Percentiles rank a stretch among this genome's conserved stretches.
These are phyloP conservation scores for Ennomos erosarius DNA, from an alignment of 2,888 invertebrate genomes.

Conservation along the genomic window DNA sequence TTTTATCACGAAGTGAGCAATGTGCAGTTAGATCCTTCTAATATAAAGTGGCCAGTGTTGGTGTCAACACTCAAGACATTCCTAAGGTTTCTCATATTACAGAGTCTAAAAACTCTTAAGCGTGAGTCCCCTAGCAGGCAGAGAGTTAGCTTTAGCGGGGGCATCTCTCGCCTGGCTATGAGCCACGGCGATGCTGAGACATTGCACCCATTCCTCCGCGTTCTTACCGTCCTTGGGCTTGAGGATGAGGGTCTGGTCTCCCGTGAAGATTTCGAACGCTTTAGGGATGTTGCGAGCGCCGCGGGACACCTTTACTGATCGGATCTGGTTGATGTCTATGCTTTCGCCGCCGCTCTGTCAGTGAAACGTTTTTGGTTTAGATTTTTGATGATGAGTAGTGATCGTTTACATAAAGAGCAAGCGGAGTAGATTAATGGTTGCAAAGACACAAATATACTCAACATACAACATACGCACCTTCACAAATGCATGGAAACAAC, in stretches of 20 bases:
- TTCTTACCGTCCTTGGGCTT: slow-evolving; percentile 98
- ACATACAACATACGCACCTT: too few relatives aligned
- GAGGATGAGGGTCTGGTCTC: slow-evolving; percentile 95
- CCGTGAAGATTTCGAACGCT: slow-evolving; percentile 98
- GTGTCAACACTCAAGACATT: too few relatives aligned
- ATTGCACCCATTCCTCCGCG: slow-evolving; percentile 98
- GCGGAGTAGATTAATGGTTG: too few relatives aligned
- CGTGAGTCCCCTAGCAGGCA: slow-evolving; percentile 79
- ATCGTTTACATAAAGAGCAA: too few relatives aligned
- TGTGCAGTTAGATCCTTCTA: too few relatives aligned
- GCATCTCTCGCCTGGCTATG: slow-evolving; percentile 90
- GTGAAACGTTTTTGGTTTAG: neutral
- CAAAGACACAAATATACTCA: too few relatives aligned
- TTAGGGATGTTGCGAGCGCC: slow-evolving; percentile 97
- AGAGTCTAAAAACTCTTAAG: slow-evolving; percentile 72
- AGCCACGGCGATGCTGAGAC: slow-evolving; percentile 96
- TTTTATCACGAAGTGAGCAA: too few relatives aligned
- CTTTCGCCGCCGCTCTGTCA: slow-evolving; percentile 92
- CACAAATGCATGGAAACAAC: too few relatives aligned
- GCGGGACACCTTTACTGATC: slow-evolving; percentile 96
- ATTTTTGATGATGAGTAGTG: neutral
- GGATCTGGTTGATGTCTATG: slow-evolving; percentile 96
- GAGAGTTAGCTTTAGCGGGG: slow-evolving; percentile 80
- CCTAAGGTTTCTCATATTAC: neutral
- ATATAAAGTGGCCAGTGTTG: too few relatives aligned